Conservation (phyloP, 2,113 vertebrate species). For the Hyperopisus bebe region DNA sequence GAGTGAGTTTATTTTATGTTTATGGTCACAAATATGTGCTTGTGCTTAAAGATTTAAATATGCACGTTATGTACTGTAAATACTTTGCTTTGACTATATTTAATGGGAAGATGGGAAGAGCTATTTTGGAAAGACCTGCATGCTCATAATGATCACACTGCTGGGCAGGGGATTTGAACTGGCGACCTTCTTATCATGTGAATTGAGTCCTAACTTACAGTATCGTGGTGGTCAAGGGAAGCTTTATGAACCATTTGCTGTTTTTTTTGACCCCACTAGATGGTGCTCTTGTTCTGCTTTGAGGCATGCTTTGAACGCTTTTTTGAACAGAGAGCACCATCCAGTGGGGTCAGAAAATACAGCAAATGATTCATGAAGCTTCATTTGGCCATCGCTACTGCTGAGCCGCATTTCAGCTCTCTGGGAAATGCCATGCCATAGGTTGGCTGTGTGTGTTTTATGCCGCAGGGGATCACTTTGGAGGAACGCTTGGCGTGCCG, state of each 20-base stretch:
- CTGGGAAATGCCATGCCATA: not conserved
- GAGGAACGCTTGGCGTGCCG: slow-evolving; percentile 60
- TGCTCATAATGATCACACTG: not conserved
- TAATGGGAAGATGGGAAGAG: not conserved
- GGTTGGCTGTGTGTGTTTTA: not conserved
- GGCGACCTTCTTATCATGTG: not conserved
- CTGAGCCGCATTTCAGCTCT: not conserved
- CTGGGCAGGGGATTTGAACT: not conserved
- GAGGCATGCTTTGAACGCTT: not conserved
- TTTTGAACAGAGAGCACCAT: not conserved
- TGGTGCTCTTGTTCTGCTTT: not conserved
- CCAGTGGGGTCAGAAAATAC: not conserved
- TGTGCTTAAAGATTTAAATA: not conserved
- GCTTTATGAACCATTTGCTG: not conserved
- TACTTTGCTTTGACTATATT: not conserved
- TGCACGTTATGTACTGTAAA: not conserved
- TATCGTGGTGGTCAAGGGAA: not conserved
- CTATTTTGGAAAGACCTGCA: not conserved
- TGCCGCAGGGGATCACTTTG: slow-evolving; percentile 59
- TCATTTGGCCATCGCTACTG: not conserved
- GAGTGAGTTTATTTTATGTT: not conserved
- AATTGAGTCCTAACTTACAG: not conserved
- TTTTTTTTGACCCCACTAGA: not conserved
- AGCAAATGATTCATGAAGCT: not conserved
- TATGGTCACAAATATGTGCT: not conserved